Conservation (phyloP, 2,888 invertebrate genomes). For the Melitaea athalia region DNA sequence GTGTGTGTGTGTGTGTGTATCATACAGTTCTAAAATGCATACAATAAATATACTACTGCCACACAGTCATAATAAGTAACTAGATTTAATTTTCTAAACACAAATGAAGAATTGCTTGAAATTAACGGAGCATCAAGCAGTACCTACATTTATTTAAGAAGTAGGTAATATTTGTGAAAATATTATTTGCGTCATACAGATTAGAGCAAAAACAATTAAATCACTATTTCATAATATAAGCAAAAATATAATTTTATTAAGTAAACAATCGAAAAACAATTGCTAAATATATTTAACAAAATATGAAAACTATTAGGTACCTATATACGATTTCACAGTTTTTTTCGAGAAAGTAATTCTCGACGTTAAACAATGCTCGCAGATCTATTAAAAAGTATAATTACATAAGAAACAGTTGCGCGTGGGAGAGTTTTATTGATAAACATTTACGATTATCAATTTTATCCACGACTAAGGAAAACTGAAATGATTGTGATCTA, state of each 20-base stretch:
- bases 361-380: conserved; percentile 30
- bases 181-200: conserved; percentile 2
- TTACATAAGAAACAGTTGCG: conserved; percentile 33
- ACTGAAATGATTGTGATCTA: conserved; percentile 54
- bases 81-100: not conserved
- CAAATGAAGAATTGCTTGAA: not conserved
- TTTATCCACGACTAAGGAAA: conserved; percentile 37
- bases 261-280: not conserved
- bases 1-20: no score
- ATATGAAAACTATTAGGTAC: conserved; percentile 5
- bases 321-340: conserved; percentile 6
- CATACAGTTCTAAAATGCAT: not conserved
- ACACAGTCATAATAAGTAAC: not conserved
- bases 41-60: not conserved
- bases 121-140: not conserved
- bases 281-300: not conserved
- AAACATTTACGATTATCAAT: conserved; percentile 40
- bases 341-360: conserved; percentile 32
- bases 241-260: not conserved
- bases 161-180: not conserved
- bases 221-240: no score
- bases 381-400: conserved; percentile 21
- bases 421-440: conserved; percentile 35
- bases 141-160: not conserved
- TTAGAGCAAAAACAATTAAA: not conserved